A percentile compares a stretch with the other conserved stretches of the same genome.
Evolutionary conservation across 2,797 vertebrate genomes (phyloP).

Genomic region (Taeniopygia guttata): DNA sequence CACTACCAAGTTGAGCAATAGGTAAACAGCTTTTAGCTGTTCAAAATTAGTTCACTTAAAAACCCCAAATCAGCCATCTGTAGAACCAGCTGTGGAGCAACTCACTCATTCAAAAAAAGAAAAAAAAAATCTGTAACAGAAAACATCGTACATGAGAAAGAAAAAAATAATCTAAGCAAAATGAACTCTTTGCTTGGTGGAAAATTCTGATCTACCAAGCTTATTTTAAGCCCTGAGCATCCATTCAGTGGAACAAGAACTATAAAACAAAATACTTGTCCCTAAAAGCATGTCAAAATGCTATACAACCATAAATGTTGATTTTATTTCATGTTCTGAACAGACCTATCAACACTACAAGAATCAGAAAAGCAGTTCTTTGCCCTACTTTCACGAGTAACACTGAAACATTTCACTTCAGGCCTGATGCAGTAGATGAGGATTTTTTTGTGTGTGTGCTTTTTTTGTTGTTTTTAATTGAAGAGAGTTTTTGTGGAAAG

Average conservation of each 20-base stretch:
- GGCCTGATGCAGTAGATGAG: background rate
- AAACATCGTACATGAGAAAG: background rate
- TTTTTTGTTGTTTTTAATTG: background rate
- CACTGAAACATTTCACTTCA: background rate
- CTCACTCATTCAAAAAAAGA: background rate
- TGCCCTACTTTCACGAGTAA: background rate
- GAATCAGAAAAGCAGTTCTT: constrained; percentile 1
- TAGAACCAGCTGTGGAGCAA: background rate
- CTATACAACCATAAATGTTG: background rate
- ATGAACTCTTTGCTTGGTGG: background rate
- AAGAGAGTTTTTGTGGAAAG: background rate
- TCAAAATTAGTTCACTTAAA: background rate
- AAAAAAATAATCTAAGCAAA: background rate
- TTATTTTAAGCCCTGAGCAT: background rate
- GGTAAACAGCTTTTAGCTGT: background rate
- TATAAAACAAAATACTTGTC: background rate
- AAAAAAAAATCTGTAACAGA: background rate
- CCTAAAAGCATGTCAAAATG: background rate
- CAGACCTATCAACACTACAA: background rate
- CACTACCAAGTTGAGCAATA: background rate
- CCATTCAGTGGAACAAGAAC: constrained; percentile 26
- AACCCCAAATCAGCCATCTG: background rate
- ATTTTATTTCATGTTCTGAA: background rate
- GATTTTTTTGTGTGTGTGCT: too few species aligned
- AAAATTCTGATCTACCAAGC: background rate